Evolutionary conservation across 2,888 invertebrate species (phyloP).

Genomic region (Neoaliturus tenellus): DNA sequence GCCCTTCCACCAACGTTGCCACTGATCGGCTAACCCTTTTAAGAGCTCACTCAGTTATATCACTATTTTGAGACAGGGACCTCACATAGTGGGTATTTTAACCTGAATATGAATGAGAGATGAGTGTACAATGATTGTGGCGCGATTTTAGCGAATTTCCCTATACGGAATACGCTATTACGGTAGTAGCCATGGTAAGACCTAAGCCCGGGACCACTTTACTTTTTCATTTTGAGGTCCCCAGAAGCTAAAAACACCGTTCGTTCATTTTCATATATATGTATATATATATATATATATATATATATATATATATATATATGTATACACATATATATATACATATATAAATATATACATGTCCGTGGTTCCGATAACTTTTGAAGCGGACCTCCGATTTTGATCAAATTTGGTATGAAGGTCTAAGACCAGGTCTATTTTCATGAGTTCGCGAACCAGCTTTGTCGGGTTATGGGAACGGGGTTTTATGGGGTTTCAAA

Average conservation of each 20-base stretch:
- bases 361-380: background rate
- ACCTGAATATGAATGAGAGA: too few relatives aligned
- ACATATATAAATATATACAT: background rate
- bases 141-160: too few relatives aligned
- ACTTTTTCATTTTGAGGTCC: background rate
- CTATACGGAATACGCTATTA: too few relatives aligned
- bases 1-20: too few relatives aligned
- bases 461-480: background rate
- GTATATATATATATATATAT: background rate
- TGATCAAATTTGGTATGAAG: background rate
- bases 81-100: too few relatives aligned
- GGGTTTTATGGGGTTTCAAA: background rate
- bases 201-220: background rate
- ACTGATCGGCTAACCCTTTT: too few relatives aligned
- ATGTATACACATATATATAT: background rate
- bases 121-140: too few relatives aligned
- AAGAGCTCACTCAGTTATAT: too few relatives aligned
- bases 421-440: background rate
- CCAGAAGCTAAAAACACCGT: background rate
- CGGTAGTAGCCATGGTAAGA: too few relatives aligned
- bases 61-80: too few relatives aligned
- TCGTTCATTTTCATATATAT: background rate
- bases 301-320: background rate
- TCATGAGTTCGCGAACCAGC: background rate
- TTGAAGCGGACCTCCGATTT: background rate